A percentile compares a stretch with the other conserved stretches of the same genome.
Conservation (phyloP, 2,797 vertebrate genomes). For the Thamnophis elegans region DNA sequence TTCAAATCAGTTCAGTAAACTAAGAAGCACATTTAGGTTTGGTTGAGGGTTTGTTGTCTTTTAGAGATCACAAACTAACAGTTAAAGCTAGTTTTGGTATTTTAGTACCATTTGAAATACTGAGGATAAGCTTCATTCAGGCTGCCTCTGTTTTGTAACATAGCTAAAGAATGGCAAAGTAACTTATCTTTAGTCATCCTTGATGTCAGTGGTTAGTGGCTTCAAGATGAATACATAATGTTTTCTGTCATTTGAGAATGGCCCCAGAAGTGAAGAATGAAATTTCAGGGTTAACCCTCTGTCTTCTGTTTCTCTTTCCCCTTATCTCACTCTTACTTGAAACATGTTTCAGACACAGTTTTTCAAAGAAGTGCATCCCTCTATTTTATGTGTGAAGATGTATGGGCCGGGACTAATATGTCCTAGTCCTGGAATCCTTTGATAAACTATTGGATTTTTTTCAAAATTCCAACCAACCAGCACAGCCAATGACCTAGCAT, state of each 20-base stretch:
- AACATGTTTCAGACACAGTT: neutral
- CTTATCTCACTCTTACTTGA: neutral
- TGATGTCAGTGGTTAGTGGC: neutral
- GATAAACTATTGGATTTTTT: neutral
- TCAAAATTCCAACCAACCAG: neutral
- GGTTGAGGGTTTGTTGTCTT: neutral
- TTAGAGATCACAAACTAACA: rapidly evolving
- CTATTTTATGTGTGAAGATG: neutral
- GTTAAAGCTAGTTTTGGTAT: neutral
- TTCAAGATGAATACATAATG: neutral
- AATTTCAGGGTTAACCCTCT: neutral
- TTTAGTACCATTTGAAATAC: neutral
- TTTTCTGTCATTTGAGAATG: neutral
- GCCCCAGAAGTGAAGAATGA: neutral
- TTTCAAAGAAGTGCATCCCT: neutral
- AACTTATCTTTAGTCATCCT: neutral
- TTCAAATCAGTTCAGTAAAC: neutral
- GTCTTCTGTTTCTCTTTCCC: neutral
- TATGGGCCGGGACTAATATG: neutral
- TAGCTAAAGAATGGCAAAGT: neutral
- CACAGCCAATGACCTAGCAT: neutral
- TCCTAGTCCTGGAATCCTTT: neutral
- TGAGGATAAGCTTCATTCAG: rapidly evolving
- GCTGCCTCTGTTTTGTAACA: rapidly evolving
- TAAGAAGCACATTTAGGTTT: neutral